Percentiles rank a stretch among this genome's conserved stretches.
Evolutionary conservation across 1,140 invertebrate genomes (phyloP).

Genomic region (Lutraria rhynchaena): DNA sequence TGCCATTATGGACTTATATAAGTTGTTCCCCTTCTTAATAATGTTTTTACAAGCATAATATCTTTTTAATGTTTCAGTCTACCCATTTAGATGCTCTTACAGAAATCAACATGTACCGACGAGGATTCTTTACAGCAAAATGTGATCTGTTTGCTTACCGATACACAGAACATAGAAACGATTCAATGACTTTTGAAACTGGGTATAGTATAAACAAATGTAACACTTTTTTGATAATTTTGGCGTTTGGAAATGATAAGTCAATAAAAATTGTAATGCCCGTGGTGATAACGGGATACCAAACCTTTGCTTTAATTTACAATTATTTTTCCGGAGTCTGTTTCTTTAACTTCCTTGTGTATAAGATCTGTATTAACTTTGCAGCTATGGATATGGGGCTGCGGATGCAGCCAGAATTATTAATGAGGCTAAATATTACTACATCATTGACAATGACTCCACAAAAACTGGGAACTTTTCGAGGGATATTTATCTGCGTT

Average conservation of each 20-base stretch:
- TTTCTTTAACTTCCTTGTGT: too few relatives aligned
- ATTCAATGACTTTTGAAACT: constrained; percentile 11
- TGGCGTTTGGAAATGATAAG: too few relatives aligned
- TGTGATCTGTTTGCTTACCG: constrained; percentile 74
- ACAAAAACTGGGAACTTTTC: constrained; percentile 56
- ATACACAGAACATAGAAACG: constrained; percentile 62
- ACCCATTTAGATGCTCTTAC: constrained; percentile 65
- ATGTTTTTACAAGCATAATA: too few relatives aligned
- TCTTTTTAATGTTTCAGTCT: constrained; percentile 29
- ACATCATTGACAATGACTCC: constrained; percentile 57
- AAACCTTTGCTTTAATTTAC: too few relatives aligned
- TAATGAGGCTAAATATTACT: constrained; percentile 67
- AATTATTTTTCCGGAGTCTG: too few relatives aligned
- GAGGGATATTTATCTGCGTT: constrained; percentile 57
- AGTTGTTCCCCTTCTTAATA: too few relatives aligned
- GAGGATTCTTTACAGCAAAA: constrained; percentile 68
- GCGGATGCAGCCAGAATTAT: constrained; percentile 68
- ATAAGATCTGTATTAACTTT: too few relatives aligned
- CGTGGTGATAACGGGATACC: too few relatives aligned
- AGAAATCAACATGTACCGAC: constrained; percentile 72
- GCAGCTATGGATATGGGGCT: constrained; percentile 56
- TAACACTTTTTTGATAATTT: too few relatives aligned
- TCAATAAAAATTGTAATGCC: too few relatives aligned
- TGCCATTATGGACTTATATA: too few relatives aligned
- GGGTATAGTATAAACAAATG: too few relatives aligned